Evolutionary conservation across 2,888 invertebrate species (phyloP), one percentile per base, ranked within the genome.

Genomic region (Onchidella celtica): DNA sequence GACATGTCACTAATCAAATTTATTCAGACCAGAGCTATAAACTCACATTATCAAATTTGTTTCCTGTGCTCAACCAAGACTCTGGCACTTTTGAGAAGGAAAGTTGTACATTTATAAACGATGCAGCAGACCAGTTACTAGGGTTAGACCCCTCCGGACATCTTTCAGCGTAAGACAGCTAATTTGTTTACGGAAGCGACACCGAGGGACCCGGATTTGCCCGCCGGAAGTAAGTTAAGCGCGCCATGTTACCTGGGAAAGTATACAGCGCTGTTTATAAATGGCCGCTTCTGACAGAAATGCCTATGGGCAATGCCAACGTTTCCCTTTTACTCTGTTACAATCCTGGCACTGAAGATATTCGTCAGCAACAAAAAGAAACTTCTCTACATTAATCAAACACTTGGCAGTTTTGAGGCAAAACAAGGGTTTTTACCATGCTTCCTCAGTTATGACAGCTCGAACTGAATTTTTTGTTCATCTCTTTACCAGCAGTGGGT

Each of bases 141-240:
- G 6, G 24, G 14, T 27, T 2, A 32, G 2, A 36, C 29, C 63
- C 77, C 55, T 27, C 29, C 3, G 69, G 69, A 40, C 77, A 59
- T 9, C 17, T 65, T 34, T 34, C 24, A 32, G 17, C 29, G 4
- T 32, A 61, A 36, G 24, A 3, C 6, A 21, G 70, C 36, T 69
- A 78, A 78, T 70, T 69, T 78, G 78, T 78, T 78, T 78, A 78
- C 34, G 29, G 40, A 57, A 70, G 57, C 61, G 9, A 40, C n/a
- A 24, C 32, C 2, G 17, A 9, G 55, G 24, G 24, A 36, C 3
- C 29, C 38, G 47, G 17, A 14, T 68, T 24, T 34, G 29, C 77
- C 34, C 36, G 68, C 14, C 57, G 68, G 68, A 77, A 68, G 55
- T 57, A 68, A 57, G 21, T 36, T 68, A 32, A 57, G 21, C 32